Conservation (phyloP, 2,888 invertebrate species). For the Sarcophaga variegata region DNA sequence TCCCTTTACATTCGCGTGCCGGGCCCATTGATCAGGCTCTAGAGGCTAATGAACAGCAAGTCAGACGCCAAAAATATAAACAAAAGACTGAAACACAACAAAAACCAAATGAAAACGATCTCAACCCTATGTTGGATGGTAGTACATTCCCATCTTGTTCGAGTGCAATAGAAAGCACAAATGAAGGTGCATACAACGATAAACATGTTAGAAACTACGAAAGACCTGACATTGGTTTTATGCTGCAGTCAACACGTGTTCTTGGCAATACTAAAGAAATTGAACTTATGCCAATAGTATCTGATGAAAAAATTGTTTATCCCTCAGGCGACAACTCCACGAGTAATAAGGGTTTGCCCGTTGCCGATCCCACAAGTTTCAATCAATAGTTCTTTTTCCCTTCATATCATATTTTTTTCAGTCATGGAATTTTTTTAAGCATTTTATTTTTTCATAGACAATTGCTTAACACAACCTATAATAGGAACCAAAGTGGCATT, state of each 20-base stretch:
- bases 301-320: slow-evolving; percentile 74
- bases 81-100: slow-evolving; percentile 54
- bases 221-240: slow-evolving; percentile 79
- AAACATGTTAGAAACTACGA: slow-evolving; percentile 70
- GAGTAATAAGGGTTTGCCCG: slow-evolving; percentile 50
- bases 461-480: background rate
- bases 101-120: slow-evolving; percentile 20
- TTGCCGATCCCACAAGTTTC: slow-evolving; percentile 63
- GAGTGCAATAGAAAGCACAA: background rate
- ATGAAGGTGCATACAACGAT: background rate
- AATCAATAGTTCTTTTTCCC: background rate
- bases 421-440: background rate
- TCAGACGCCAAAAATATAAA: slow-evolving; percentile 65
- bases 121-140: slow-evolving; percentile 18
- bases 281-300: slow-evolving; percentile 78
- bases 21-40: slow-evolving; percentile 80
- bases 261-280: slow-evolving; percentile 79
- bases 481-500: background rate
- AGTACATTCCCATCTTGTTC: background rate
- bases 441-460: background rate
- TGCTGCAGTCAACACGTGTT: slow-evolving; percentile 76
- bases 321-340: slow-evolving; percentile 23
- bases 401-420: background rate
- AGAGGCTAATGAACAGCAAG: slow-evolving; percentile 80
- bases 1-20: slow-evolving; percentile 74